Base-by-base conservation (phyloP, 2,113 vertebrate species). In the Toxotes chatareus region DNA sequence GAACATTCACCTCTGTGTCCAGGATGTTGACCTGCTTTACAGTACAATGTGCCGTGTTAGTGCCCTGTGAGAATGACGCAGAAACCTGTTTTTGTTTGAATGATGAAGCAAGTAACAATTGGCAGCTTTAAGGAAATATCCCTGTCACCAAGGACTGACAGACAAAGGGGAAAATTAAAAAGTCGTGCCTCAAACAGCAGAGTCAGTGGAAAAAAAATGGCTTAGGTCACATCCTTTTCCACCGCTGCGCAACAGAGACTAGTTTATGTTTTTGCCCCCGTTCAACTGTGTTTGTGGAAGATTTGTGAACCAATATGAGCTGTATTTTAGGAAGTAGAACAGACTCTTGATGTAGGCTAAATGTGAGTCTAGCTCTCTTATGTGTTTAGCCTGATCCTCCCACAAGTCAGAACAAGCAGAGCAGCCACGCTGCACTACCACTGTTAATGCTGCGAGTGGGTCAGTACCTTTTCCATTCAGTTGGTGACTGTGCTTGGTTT, bases 401-500 rank as follows among this genome's bases (percentile, higher is more conserved):
- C 62, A 23, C 70, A 69, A 53, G 71, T 62, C 1, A 4, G 34
- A 57, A 73, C 62, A 49, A 36, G 70, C 16, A 1, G n/a, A 62
- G 19, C 21, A 70, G 1, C 51, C 16, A 21, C 11, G 5, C 19
- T n/a, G 49, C 9, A 8, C 19, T 51, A 19, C 19, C 49, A 21
- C 3, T 17, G 2, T 13, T 40, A 34, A 8, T 21, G 27, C 55
- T 27, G 51, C 8, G 38, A 34, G 13, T 36, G 51, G 7, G 11
- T 46, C 12, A 0, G 34, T 19, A 51, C 23, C 12, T 12, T 51
- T 34, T n/a, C 38, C 4, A 34, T 40, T 1, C n/a, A 65, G 42
- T 60, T 27, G 49, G 21, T 38, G 69, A 55, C 8, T 60, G 46
- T 66, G 62, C 56, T 67, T 63, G 64, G 9, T 36, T 57, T 49